Evolutionary conservation across 2,113 vertebrate genomes (phyloP), one percentile per base, ranked within the genome.

Genomic region (Donacobius atricapilla): DNA sequence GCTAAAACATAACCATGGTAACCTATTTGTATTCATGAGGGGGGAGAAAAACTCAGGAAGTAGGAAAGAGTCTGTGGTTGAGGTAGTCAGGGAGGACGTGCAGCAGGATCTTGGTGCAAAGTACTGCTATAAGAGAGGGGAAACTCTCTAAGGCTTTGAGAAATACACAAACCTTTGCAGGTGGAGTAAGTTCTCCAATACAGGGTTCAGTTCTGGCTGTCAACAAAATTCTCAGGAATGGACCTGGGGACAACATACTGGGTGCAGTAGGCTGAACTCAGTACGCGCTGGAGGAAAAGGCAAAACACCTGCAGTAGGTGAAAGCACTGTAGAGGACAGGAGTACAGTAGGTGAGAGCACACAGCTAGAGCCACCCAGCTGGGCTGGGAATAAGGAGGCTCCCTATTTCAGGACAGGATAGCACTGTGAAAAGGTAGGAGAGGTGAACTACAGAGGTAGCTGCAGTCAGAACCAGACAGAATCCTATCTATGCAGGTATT

Each of bases 91-190:
- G n/a, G 24, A 40, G 11, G 14, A 44, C 37, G 48, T 53, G 50
- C 31, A 65, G 22, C 24, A 65, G 64, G 16, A 73, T 2, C n/a
- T 14, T 72, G 13, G 14, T 42, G 56, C 15, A 63, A 75, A 4
- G n/a, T 15, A 28, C 11, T 48, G 4, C 8, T 27, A 6, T 7
- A 30, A 87, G 0, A 1, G 22, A 57, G 13, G 9, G n/a, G 19
- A 57, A 1, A 4, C 4, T 50, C 28, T 23, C 45, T 13, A 40
- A 15, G n/a, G 18, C 19, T 57, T 24, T 13, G 16, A 35, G 31
- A 11, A 66, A 35, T 1, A 1, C 3, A 10, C 5, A n/a, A 47
- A 27, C 5, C 25, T 76, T 21, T 58, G 23, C 15, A 68, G 35
- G 1, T 3, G 35, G 15, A 83, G 10, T 14, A 22, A 7, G 15